phyloP scores from a whole-genome alignment of 2,888 invertebrate genomes.

The Amiota mariae region DNA sequence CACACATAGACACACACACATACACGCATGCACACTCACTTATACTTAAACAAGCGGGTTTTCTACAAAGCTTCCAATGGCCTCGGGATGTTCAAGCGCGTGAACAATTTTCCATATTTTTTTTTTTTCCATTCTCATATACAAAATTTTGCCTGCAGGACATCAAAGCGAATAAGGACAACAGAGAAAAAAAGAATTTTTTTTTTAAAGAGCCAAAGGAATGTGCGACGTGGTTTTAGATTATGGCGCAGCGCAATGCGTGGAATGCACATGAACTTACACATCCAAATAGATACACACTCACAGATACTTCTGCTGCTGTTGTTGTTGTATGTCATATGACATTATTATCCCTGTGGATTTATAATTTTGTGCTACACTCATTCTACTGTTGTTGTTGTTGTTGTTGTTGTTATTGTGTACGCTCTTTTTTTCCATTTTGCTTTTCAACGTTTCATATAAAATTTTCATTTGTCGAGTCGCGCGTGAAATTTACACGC shows the following conservation, averaged over 20 bases:
- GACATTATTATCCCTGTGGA: conserved; percentile 4
- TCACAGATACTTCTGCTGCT: neutral
- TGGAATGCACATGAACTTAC: conserved; percentile 1
- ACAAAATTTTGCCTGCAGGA: conserved; percentile 3
- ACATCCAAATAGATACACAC: neutral
- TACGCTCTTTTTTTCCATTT: neutral
- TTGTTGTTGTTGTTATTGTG: neutral
- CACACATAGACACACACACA: neutral
- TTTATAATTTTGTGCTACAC: conserved; percentile 6
- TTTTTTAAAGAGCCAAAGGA: neutral
- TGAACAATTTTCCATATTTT: conserved; percentile 3
- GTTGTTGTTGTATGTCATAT: neutral
- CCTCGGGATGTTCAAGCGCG: conserved; percentile 16
- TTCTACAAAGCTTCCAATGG: neutral
- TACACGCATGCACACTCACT: neutral
- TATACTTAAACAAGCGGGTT: neutral
- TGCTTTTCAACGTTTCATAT: conserved; percentile 16
- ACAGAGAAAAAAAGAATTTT: neutral
- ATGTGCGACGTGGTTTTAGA: neutral
- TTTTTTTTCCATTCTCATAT: neutral
- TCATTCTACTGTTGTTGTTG: conserved; percentile 3
- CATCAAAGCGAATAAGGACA: neutral
- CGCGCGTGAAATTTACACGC: conserved; percentile 67
- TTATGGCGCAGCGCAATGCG: neutral
- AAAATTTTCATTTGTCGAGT: conserved; percentile 55